Evolutionary conservation across 2,113 vertebrate genomes (phyloP).

Genomic region (Odocoileus hemionus): DNA sequence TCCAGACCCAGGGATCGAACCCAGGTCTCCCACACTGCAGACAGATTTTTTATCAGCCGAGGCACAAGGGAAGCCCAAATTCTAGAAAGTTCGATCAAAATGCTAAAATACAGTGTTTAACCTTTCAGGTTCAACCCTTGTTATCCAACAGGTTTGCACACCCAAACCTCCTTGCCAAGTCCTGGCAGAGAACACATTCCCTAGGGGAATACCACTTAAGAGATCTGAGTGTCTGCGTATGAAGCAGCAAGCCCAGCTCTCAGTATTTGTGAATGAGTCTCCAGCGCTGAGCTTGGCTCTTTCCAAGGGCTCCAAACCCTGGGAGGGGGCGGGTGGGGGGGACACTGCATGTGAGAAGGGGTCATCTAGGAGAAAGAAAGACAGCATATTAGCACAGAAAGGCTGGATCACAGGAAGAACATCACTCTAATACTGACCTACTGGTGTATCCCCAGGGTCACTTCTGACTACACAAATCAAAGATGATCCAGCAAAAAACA

Average conservation of each 20-base stretch:
- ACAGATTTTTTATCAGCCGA: neutral
- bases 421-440: neutral
- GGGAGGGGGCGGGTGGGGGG: fast-evolving
- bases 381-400: neutral
- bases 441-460: neutral
- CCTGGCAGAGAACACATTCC: neutral
- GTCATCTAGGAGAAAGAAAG: neutral
- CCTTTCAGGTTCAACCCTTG: neutral
- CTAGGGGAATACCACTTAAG: neutral
- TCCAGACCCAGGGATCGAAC: neutral
- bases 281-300: neutral
- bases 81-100: neutral
- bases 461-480: neutral
- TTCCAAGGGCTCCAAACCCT: neutral
- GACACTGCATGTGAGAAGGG: neutral
- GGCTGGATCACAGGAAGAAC: neutral
- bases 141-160: neutral
- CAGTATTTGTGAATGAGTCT: neutral
- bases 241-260: neutral
- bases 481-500: neutral
- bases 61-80: neutral
- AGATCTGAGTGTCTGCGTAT: neutral
- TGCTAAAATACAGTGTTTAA: neutral
- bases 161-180: no score
- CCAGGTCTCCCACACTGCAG: neutral